Conservation (phyloP, 2,797 vertebrate genomes). For the Tokudaia muenninki region DNA sequence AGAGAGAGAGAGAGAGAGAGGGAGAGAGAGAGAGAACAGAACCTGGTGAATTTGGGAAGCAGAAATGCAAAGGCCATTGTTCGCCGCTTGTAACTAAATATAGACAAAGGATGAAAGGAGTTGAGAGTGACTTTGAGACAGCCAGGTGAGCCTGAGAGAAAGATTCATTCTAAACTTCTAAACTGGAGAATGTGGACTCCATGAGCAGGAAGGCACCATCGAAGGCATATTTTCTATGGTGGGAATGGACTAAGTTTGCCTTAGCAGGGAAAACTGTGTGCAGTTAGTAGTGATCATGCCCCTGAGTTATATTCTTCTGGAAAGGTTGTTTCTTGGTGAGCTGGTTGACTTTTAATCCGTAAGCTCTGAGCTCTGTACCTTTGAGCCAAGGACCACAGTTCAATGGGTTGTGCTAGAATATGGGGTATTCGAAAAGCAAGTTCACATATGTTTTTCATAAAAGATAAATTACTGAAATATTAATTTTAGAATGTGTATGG, state of each 20-base stretch:
- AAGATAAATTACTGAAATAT: background rate
- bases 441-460: background rate
- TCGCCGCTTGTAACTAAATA: background rate
- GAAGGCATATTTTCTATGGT: background rate
- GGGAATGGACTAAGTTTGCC: background rate
- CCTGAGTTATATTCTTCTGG: background rate
- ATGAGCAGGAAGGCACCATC: background rate
- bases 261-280: background rate
- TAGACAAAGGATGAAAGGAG: background rate
- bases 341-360: background rate
- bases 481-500: slow-evolving; percentile 32
- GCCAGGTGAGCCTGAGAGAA: background rate
- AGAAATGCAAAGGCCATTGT: background rate
- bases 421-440: background rate
- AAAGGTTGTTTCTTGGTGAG: background rate
- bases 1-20: no score
- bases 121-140: background rate
- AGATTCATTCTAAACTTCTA: background rate
- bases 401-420: background rate
- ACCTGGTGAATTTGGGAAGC: background rate
- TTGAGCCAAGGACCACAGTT: background rate
- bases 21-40: background rate
- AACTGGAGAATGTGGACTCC: background rate
- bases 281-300: background rate
- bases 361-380: background rate